These are phyloP conservation scores for Athalia cordata DNA, from an alignment of 2,888 invertebrate genomes.

Conservation along the genomic window DNA sequence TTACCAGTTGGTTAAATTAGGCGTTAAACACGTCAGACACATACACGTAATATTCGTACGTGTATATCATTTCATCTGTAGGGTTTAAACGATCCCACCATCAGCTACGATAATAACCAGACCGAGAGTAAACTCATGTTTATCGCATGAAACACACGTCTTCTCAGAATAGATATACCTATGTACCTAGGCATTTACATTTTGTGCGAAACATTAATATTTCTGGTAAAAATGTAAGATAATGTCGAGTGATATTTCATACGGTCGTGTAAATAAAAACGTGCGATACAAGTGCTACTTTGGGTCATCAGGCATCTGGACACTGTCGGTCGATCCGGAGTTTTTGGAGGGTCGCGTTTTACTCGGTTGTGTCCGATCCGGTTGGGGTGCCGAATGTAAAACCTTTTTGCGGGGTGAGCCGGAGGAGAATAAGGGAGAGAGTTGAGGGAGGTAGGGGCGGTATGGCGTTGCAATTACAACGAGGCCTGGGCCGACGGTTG, in stretches of 20 bases:
- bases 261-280: not conserved
- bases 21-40: conserved; percentile 31
- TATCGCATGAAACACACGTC: no score
- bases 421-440: not conserved
- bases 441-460: not conserved
- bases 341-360: conserved; percentile 14
- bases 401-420: conserved; percentile 19
- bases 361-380: conserved; percentile 8
- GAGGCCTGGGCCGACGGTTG: conserved; percentile 20
- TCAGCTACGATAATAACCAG: no score
- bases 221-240: no score
- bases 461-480: conserved; percentile 38
- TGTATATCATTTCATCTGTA: not conserved
- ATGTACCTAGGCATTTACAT: no score
- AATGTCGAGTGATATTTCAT: not conserved
- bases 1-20: conserved; percentile 10
- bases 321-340: conserved; percentile 20
- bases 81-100: no score
- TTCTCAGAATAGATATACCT: no score
- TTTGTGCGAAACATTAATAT: no score
- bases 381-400: conserved; percentile 43
- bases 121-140: no score
- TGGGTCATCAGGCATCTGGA: not conserved
- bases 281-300: conserved; percentile 2
- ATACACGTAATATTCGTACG: not conserved